Percentiles rank a stretch among this genome's conserved stretches.
Evolutionary conservation across 2,113 vertebrate genomes (phyloP).

Genomic region (Erythrolamprus reginae): DNA sequence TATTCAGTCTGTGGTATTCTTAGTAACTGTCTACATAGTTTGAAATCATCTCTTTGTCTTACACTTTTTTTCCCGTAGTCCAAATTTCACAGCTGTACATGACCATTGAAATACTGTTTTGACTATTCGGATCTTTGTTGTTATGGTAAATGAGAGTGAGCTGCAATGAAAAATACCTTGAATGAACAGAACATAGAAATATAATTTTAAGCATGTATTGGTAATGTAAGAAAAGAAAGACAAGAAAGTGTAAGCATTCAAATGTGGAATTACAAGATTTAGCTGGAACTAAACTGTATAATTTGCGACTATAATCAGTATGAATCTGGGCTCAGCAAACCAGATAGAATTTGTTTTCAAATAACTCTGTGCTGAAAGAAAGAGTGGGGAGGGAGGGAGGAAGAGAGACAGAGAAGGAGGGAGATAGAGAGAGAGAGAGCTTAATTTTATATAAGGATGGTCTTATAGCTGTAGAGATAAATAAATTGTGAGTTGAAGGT

Average conservation of each 20-base stretch:
- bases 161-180: not conserved
- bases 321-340: slow-evolving; percentile 11
- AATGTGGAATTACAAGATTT: not conserved
- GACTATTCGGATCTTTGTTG: not conserved
- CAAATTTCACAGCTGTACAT: not conserved
- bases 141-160: not conserved
- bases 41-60: not conserved
- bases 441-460: slow-evolving; percentile 28
- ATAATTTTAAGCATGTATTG: not conserved
- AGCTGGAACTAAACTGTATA: not conserved
- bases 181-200: not conserved
- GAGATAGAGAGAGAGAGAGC: rapidly evolving
- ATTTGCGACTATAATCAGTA: not conserved
- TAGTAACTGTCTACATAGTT: not conserved
- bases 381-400: not conserved
- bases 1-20: not conserved
- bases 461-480: slow-evolving; percentile 32
- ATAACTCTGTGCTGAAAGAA: not conserved
- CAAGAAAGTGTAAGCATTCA: not conserved
- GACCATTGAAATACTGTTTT: not conserved
- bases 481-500: slow-evolving; percentile 36
- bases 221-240: not conserved
- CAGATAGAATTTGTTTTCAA: slow-evolving; percentile 25
- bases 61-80: not conserved
- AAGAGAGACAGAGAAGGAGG: rapidly evolving